Conservation (phyloP, 2,888 invertebrate species). For the Parelbella ahira region DNA sequence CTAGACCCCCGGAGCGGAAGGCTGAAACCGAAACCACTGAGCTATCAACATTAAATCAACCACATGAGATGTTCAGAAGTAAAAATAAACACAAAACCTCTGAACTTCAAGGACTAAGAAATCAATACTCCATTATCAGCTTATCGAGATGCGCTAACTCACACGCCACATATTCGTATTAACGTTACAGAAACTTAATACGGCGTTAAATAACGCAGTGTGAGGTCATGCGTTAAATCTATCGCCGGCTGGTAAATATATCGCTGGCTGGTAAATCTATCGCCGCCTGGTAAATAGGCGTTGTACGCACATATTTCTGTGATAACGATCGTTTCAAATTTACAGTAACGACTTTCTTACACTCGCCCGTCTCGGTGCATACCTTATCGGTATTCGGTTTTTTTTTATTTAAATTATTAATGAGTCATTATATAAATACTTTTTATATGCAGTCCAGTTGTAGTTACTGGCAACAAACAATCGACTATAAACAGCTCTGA, state of each 20-base stretch:
- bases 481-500: no score
- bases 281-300: slow-evolving; percentile 12
- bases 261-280: slow-evolving; percentile 13
- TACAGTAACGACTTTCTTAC: slow-evolving; percentile 51
- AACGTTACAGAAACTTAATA: slow-evolving; percentile 23
- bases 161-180: slow-evolving; percentile 22
- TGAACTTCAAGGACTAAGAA: slow-evolving; percentile 5
- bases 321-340: slow-evolving; percentile 56
- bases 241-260: background rate
- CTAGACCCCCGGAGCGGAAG: no score
- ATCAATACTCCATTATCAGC: slow-evolving; percentile 16
- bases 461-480: no score
- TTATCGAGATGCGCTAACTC: slow-evolving; percentile 16
- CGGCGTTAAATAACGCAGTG: slow-evolving; percentile 12
- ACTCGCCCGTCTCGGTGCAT: slow-evolving; percentile 23
- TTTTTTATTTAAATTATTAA: slow-evolving; percentile 19
- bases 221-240: slow-evolving; percentile 19
- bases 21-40: no score
- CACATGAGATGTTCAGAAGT: no score
- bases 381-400: slow-evolving; percentile 11
- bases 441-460: no score
- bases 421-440: slow-evolving; percentile 8
- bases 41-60: no score
- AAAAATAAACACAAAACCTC: background rate
- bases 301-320: slow-evolving; percentile 37